These are phyloP conservation scores for Ceramica pisi DNA, from an alignment of 2,888 invertebrate genomes.

Conservation along the genomic window DNA sequence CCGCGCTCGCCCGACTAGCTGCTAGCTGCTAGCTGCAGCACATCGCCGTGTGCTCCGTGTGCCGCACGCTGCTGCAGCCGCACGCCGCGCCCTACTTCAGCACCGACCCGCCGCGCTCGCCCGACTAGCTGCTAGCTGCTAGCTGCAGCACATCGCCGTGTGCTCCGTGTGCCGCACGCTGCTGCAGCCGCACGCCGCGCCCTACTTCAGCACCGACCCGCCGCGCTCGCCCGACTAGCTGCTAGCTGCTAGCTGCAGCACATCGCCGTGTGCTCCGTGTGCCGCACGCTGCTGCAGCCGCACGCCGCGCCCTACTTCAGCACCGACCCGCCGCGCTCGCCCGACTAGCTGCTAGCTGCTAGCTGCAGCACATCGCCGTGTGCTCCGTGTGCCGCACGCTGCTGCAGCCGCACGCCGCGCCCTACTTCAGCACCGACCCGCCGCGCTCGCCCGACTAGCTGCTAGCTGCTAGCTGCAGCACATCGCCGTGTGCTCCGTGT, in stretches of 20 bases:
- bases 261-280: constrained; percentile 99
- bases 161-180: constrained; percentile 99
- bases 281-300: constrained; percentile 98
- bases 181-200: constrained; percentile 96
- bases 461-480: too few species aligned
- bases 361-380: too few species aligned
- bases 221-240: constrained; percentile 89
- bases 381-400: too few species aligned
- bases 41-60: constrained; percentile 99
- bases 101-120: constrained; percentile 92
- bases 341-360: constrained; percentile 89
- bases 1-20: constrained; percentile 89
- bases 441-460: too few species aligned
- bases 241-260: constrained; percentile 92
- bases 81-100: constrained; percentile 98
- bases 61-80: constrained; percentile 98
- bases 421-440: too few species aligned
- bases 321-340: constrained; percentile 92
- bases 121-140: constrained; percentile 90
- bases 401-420: too few species aligned
- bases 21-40: constrained; percentile 92
- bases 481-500: too few species aligned
- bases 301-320: constrained; percentile 98
- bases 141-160: too few species aligned
- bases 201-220: constrained; percentile 97